These are phyloP conservation scores for Ormia ochracea DNA, from an alignment of 2,888 invertebrate genomes.

Conservation along the genomic window DNA sequence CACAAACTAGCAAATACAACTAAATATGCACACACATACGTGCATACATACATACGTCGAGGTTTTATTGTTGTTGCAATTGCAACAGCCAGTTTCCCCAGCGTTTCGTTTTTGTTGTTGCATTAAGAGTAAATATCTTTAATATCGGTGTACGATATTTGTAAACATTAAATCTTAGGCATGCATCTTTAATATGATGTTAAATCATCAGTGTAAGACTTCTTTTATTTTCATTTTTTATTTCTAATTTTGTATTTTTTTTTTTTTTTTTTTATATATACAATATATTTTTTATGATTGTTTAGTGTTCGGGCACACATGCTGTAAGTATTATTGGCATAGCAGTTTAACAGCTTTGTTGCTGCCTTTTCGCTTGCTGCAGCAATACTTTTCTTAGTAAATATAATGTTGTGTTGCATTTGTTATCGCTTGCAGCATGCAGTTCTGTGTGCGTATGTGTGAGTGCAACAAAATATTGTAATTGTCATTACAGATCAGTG, in stretches of 20 bases:
- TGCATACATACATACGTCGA: neutral
- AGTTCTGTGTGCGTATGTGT: neutral
- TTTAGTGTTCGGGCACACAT: constrained; percentile 22
- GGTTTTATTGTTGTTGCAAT: constrained; percentile 13
- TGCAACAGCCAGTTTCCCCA: neutral
- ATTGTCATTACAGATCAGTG: constrained; percentile 74
- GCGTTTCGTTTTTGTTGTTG: constrained; percentile 9
- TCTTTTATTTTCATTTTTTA: neutral
- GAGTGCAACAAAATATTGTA: constrained; percentile 66
- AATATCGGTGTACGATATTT: constrained; percentile 60
- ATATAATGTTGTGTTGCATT: constrained; percentile 50
- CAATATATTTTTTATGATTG: neutral
- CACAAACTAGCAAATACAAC: constrained; percentile 32
- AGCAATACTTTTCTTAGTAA: constrained; percentile 41
- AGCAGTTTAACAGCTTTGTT: constrained; percentile 32
- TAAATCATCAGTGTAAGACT: constrained; percentile 57
- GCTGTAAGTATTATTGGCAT: constrained; percentile 16
- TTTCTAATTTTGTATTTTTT: too few species aligned
- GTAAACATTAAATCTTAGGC: constrained; percentile 62
- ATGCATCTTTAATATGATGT: constrained; percentile 62
- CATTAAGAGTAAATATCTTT: constrained; percentile 52
- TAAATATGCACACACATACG: too few species aligned
- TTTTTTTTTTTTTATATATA: too few species aligned
- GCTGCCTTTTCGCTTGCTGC: constrained; percentile 7
- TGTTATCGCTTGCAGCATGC: constrained; percentile 23